Evolutionary conservation across 2,113 vertebrate genomes (phyloP).

Genomic region (Trinectes maculatus): DNA sequence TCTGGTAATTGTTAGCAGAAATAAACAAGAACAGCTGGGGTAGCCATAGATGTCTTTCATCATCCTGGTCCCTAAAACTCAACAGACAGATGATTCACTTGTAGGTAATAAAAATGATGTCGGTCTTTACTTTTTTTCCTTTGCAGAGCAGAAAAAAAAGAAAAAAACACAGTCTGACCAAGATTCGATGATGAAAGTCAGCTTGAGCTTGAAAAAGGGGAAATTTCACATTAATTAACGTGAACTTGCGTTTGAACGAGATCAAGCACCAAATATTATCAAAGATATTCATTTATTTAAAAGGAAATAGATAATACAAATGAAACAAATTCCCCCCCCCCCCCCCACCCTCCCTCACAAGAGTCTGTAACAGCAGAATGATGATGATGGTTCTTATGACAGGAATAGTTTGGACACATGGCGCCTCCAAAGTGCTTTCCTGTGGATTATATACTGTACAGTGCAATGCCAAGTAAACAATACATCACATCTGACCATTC

Average conservation of each 20-base stretch:
- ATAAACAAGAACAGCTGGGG: constrained; percentile 38
- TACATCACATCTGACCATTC: constrained; percentile 77
- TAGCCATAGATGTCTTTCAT: constrained; percentile 6
- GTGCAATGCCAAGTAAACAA: constrained; percentile 77
- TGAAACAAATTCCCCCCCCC: no score
- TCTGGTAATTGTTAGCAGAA: constrained; percentile 17
- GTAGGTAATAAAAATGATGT: constrained; percentile 14
- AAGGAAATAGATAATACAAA: constrained; percentile 75
- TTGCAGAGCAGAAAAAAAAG: not conserved
- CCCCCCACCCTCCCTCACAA: constrained; percentile 68
- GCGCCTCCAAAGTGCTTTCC: constrained; percentile 56
- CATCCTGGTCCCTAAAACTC: no score
- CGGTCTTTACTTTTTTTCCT: constrained; percentile 11
- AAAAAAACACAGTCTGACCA: not conserved
- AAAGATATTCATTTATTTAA: constrained; percentile 80
- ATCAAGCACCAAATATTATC: constrained; percentile 64
- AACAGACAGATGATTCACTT: constrained; percentile 1
- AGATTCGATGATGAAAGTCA: constrained; percentile 52
- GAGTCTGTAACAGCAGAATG: constrained; percentile 62
- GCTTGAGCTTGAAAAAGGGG: constrained; percentile 38
- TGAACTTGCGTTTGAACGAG: constrained; percentile 51
- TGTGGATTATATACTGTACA: constrained; percentile 72
- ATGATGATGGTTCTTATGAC: constrained; percentile 52
- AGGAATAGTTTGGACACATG: constrained; percentile 54
- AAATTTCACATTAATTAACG: constrained; percentile 8